phyloP scores from a whole-genome alignment of 2,113 vertebrate genomes.

The Argyrosomus japonicus region DNA sequence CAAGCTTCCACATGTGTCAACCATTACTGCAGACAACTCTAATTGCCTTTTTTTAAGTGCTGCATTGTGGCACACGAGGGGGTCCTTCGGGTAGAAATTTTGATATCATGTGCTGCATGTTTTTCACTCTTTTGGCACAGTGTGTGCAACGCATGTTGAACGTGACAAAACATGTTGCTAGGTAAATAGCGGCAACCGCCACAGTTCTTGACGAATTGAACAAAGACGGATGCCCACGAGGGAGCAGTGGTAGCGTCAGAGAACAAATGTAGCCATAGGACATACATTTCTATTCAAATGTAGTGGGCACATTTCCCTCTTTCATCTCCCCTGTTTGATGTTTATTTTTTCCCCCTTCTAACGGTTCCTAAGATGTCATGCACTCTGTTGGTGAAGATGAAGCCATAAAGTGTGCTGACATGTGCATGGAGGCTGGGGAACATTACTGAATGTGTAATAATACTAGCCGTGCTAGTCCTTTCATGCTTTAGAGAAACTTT shows the following conservation, averaged over 20 bases:
- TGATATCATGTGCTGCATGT: slow-evolving; percentile 35
- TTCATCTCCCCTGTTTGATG: slow-evolving; percentile 48
- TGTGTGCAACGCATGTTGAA: slow-evolving; percentile 29
- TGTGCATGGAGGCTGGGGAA: slow-evolving; percentile 50
- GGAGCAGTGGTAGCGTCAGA: slow-evolving; percentile 35
- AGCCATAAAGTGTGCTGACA: slow-evolving; percentile 66
- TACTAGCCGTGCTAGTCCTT: slow-evolving; percentile 64
- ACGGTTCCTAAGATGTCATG: slow-evolving; percentile 43
- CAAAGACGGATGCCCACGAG: slow-evolving; percentile 55
- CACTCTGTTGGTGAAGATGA: slow-evolving; percentile 42
- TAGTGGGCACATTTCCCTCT: slow-evolving; percentile 26
- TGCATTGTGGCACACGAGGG: slow-evolving; percentile 59
- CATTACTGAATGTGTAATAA: slow-evolving; percentile 57
- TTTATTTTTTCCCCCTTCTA: slow-evolving; percentile 41
- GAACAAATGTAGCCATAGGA: slow-evolving; percentile 54
- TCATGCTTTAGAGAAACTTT: slow-evolving; percentile 80
- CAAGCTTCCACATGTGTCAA: slow-evolving; percentile 72
- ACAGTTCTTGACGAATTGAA: slow-evolving; percentile 56
- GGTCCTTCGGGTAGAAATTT: slow-evolving; percentile 27
- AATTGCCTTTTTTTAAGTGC: slow-evolving; percentile 59
- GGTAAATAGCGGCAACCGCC: slow-evolving; percentile 43
- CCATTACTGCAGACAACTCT: slow-evolving; percentile 71
- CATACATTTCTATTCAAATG: slow-evolving; percentile 56
- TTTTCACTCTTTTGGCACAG: slow-evolving; percentile 33
- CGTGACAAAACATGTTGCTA: slow-evolving; percentile 73